Conservation (phyloP, 2,113 vertebrate genomes). For the Lamprotornis superbus region DNA sequence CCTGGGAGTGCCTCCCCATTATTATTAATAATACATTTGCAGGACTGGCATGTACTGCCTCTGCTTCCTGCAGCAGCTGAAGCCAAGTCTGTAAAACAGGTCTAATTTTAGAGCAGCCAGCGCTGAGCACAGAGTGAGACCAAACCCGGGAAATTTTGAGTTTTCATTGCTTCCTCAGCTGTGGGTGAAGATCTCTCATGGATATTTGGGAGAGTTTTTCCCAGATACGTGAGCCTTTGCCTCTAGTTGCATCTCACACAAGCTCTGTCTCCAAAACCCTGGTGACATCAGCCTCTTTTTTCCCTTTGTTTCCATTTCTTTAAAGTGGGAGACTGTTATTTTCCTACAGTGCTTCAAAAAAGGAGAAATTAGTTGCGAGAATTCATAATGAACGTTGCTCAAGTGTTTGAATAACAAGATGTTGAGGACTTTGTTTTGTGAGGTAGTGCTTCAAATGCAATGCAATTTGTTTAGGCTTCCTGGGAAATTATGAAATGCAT, state of each 20-base stretch:
- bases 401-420: background rate
- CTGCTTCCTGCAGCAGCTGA: background rate
- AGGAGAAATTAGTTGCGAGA: background rate
- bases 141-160: constrained; percentile 24
- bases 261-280: background rate
- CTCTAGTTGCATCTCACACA: background rate
- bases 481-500: background rate
- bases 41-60: background rate
- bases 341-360: background rate
- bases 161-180: constrained; percentile 57
- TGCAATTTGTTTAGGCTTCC: constrained; percentile 6
- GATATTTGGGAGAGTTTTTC: constrained; percentile 15
- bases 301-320: background rate
- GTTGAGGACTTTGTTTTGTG: background rate
- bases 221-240: background rate
- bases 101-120: constrained; percentile 36
- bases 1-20: background rate
- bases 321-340: background rate
- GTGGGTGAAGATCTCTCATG: background rate
- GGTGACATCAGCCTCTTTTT: constrained; percentile 15
- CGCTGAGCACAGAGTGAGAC: background rate
- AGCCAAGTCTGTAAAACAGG: background rate
- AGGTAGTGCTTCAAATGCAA: background rate
- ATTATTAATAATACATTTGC: background rate
- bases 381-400: background rate